Evolutionary conservation across 1,140 invertebrate genomes (phyloP), one percentile per base, ranked within the genome.

Genomic region (Zaprionus camerounensis): DNA sequence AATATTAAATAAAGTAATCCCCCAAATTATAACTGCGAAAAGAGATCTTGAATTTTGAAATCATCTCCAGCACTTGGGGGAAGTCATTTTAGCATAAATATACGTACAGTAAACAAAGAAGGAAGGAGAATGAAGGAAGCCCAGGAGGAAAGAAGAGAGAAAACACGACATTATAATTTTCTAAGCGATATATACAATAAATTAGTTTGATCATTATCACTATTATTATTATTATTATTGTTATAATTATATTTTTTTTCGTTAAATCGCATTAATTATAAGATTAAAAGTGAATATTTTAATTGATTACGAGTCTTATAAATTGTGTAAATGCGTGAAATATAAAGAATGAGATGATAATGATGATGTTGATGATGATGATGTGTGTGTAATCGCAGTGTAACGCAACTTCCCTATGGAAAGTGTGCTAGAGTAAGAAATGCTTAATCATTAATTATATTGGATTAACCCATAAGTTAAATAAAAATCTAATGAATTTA

Each of bases 401-500:
- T 9, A 11, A 20, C 7, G 51, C 44, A 49, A 49, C 20, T 34
- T 71, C 53, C 62, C 5, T 1, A 65, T 31, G 61, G 62, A 71
- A 64, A 65, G 26, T 49, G 63, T 53, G 41, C 41, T 51, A 1
- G 41, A 44, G 28, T 59, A 55, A 31, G 34, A 73, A 59, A 73
- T 68, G 57, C 56, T 58, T 67, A 64, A 66, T 24, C 57, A 74
- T 62, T 26, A 70, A 72, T 68, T 86, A 71, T 85, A 85, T 86
- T 82, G 81, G 69, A 76, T 53, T 70, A 79, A 81, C 67, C 63
- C 46, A 86, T 85, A 82, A 85, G 76, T 85, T 79, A 72, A 85
- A 85, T 85, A 85, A 85, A 85, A 77, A 79, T 76, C 82, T 79
- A 82, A 82, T 86, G 69, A 79, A 72, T 84, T 84, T 82, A 81